Conservation (phyloP, 2,888 invertebrate species). For the Rotaria magnacalcarata region DNA sequence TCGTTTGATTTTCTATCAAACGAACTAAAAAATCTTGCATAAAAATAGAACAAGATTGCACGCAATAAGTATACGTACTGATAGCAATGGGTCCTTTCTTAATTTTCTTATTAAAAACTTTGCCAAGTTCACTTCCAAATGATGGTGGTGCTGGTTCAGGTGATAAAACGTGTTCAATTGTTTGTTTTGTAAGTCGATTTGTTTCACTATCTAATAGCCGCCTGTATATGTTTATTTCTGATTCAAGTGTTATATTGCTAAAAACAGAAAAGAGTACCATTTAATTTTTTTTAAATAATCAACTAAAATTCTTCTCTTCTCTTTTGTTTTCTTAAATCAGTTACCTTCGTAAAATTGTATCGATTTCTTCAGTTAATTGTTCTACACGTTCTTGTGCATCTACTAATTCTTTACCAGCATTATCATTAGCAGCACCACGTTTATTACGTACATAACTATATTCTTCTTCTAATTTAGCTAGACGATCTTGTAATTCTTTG, state of each 20-base stretch:
- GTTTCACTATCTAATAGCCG: conserved; percentile 26
- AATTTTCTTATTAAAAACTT: conserved; percentile 10
- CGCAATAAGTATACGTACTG: neutral
- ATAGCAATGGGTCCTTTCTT: conserved; percentile 26
- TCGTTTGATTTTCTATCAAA: no score
- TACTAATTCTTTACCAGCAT: neutral
- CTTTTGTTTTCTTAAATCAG: neutral
- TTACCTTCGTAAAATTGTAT: conserved; percentile 15
- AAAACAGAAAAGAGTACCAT: neutral
- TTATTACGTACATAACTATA: neutral
- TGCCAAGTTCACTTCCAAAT: neutral
- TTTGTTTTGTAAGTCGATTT: neutral
- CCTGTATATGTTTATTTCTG: neutral
- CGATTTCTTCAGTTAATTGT: neutral
- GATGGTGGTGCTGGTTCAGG: neutral
- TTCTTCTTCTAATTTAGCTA: conserved; percentile 30
- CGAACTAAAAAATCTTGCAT: no score
- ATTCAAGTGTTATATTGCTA: conserved; percentile 23
- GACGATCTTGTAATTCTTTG: conserved; percentile 30
- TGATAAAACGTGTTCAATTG: neutral
- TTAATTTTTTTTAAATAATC: no score
- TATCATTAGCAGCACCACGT: neutral
- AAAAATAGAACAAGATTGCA: no score
- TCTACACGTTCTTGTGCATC: neutral
- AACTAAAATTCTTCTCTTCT: neutral